Conservation (phyloP, 2,797 vertebrate species). For the Coregonus ussuriensis region DNA sequence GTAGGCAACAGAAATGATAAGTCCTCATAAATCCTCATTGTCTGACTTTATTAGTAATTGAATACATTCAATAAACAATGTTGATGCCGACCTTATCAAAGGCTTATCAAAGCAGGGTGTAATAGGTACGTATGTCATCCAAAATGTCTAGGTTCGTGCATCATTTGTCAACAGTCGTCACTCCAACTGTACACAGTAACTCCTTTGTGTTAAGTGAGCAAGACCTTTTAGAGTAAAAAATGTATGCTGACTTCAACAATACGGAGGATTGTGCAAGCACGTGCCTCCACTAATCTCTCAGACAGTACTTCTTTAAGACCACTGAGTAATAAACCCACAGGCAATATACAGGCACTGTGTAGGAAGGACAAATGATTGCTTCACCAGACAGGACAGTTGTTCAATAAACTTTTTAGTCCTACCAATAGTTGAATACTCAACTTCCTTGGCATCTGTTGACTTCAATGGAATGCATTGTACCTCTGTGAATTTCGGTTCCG, state of each 20-base stretch:
- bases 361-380: slow-evolving; percentile 44
- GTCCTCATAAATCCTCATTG: neutral
- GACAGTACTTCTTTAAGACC: slow-evolving; percentile 48
- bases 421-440: neutral
- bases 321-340: slow-evolving; percentile 11
- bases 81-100: neutral
- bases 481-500: slow-evolving; percentile 23
- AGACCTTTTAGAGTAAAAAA: slow-evolving; percentile 45
- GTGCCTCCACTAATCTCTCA: slow-evolving; percentile 49
- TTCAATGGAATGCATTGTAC: neutral
- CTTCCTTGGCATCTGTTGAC: neutral
- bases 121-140: neutral
- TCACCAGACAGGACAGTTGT: slow-evolving; percentile 5
- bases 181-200: slow-evolving; percentile 32
- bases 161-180: slow-evolving; percentile 22
- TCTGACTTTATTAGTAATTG: neutral
- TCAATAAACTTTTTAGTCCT: neutral
- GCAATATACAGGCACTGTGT: slow-evolving; percentile 17
- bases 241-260: slow-evolving; percentile 44
- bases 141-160: slow-evolving; percentile 6
- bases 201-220: slow-evolving; percentile 39
- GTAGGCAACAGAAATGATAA: neutral
- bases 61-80: neutral
- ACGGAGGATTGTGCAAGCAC: slow-evolving; percentile 32
- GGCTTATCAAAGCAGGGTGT: neutral